Percentiles rank a stretch among this genome's conserved stretches.
These are phyloP conservation scores for Scolopax rusticola DNA, from an alignment of 2,797 vertebrate genomes.

Conservation along the genomic window DNA sequence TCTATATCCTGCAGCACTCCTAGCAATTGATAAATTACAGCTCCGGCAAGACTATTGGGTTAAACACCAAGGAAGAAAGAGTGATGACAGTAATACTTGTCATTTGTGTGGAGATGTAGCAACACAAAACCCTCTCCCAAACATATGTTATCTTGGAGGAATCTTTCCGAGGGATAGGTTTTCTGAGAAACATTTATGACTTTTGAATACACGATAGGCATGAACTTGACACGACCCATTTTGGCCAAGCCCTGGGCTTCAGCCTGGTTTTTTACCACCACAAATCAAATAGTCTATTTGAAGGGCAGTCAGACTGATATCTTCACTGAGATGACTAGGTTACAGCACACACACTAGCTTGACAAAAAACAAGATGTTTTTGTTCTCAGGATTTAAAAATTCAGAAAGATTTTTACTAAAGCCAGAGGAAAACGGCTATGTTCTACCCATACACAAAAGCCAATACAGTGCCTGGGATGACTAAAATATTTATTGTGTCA, in stretches of 20 bases:
- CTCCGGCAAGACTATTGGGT: conserved; percentile 30
- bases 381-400: background rate
- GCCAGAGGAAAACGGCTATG: background rate
- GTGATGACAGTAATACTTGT: conserved; percentile 57
- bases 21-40: conserved; percentile 47
- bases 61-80: conserved; percentile 59
- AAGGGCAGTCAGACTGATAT: background rate
- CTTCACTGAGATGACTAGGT: background rate
- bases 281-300: background rate
- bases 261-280: conserved; percentile 8
- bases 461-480: background rate
- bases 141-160: conserved; percentile 1
- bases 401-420: background rate
- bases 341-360: background rate
- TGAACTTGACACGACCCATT: conserved; percentile 32
- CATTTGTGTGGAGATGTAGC: conserved; percentile 2
- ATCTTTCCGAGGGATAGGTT: conserved; percentile 34
- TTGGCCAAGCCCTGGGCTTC: conserved; percentile 33
- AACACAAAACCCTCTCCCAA: conserved; percentile 16
- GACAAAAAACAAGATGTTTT: background rate
- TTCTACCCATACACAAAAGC: background rate
- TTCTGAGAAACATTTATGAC: conserved; percentile 45
- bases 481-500: background rate
- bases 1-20: background rate
- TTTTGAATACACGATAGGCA: background rate